Percentiles rank a stretch among this genome's conserved stretches.
These are phyloP conservation scores for Orthosia gracilis DNA, from an alignment of 2,888 invertebrate species.

Conservation along the genomic window DNA sequence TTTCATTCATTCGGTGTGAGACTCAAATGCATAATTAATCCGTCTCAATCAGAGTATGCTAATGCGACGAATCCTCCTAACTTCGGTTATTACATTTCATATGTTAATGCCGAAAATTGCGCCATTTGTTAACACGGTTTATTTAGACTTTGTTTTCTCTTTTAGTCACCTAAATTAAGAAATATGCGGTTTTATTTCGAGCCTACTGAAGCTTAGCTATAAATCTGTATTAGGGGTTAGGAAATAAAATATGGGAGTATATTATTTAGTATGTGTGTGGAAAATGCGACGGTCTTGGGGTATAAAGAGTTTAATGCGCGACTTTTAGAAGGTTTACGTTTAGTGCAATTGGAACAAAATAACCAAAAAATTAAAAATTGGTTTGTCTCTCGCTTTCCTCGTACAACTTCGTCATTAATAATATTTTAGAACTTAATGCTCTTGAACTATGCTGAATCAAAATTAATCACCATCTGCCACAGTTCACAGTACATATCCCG, in stretches of 20 bases:
- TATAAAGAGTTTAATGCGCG: background rate
- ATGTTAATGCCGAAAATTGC: conserved; percentile 54
- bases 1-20: conserved; percentile 56
- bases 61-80: conserved; percentile 46
- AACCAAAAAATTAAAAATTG: too few species aligned
- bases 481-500: conserved; percentile 98
- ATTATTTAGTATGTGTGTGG: background rate
- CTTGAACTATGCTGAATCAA: background rate
- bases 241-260: conserved; percentile 14
- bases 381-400: background rate
- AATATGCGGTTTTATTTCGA: conserved; percentile 28
- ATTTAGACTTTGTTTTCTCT: conserved; percentile 41
- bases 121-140: conserved; percentile 31
- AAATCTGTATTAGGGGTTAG: conserved; percentile 45
- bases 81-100: conserved; percentile 53
- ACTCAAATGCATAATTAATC: conserved; percentile 63
- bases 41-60: conserved; percentile 54
- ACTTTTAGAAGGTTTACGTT: background rate
- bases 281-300: conserved; percentile 4
- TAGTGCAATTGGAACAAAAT: too few species aligned
- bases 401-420: background rate
- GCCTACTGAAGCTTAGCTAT: conserved; percentile 13
- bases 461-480: conserved; percentile 44
- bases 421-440: background rate
- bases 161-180: conserved; percentile 26